Percentiles rank a stretch among this genome's conserved stretches.
Conservation (phyloP, 1,140 invertebrate genomes). For the Bombus turneri region DNA sequence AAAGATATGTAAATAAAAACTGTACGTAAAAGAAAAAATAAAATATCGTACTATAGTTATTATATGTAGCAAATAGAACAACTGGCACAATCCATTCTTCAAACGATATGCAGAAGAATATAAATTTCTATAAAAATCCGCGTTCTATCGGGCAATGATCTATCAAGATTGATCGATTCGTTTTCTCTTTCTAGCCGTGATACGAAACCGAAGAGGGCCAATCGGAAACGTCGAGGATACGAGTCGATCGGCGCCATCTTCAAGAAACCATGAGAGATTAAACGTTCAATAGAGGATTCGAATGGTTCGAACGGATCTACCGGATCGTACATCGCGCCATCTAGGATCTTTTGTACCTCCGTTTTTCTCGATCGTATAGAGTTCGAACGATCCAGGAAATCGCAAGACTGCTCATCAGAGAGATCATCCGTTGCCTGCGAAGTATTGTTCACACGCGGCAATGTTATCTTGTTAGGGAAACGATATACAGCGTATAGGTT, state of each 20-base stretch:
- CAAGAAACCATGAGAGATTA: constrained; percentile 19
- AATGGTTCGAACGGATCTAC: neutral
- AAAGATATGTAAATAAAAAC: no score
- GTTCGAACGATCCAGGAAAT: constrained; percentile 8
- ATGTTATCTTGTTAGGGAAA: neutral
- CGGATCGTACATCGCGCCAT: neutral
- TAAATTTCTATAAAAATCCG: neutral
- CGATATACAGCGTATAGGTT: neutral
- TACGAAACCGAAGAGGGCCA: constrained; percentile 20
- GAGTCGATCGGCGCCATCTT: constrained; percentile 30
- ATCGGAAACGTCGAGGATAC: constrained; percentile 4
- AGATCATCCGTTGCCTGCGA: neutral
- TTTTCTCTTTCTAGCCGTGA: constrained; percentile 48
- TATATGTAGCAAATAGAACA: no score
- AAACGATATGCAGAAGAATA: no score
- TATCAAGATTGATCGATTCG: neutral
- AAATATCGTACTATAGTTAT: no score
- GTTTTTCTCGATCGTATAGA: neutral
- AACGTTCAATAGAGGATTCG: constrained; percentile 1
- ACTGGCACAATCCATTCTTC: no score
- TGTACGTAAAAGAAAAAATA: no score
- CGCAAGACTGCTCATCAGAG: constrained; percentile 32
- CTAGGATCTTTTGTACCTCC: neutral
- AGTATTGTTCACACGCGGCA: neutral
- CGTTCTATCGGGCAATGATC: neutral